These are phyloP conservation scores for Drosophila truncata DNA, from an alignment of 1,140 invertebrate species.

Conservation along the genomic window DNA sequence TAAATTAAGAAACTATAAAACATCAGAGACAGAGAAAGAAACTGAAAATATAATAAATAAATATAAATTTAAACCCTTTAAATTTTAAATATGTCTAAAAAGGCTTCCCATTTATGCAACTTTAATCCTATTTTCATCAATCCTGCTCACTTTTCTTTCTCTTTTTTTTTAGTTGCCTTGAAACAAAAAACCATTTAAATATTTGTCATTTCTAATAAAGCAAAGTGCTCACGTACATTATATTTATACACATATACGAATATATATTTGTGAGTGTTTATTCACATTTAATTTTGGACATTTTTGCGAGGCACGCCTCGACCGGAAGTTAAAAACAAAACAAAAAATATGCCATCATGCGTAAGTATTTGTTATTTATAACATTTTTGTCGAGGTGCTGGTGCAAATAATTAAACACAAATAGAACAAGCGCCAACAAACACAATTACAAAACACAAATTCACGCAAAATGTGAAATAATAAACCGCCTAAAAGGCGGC, in stretches of 20 bases:
- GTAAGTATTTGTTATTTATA: conserved; percentile 46
- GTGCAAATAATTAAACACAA: conserved; percentile 59
- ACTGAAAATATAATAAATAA: neutral
- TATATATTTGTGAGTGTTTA: conserved; percentile 13
- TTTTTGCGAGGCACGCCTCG: conserved; percentile 3
- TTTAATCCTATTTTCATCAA: neutral
- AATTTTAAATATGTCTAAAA: no score
- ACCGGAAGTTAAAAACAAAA: neutral
- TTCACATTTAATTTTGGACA: conserved; percentile 5
- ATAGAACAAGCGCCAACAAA: conserved; percentile 33
- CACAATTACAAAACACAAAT: conserved; percentile 54
- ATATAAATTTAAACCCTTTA: neutral
- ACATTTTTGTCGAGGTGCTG: conserved; percentile 46
- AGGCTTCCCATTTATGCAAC: neutral
- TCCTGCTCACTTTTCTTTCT: neutral
- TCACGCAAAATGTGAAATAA: conserved; percentile 40
- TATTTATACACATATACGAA: neutral
- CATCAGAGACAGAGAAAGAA: no score
- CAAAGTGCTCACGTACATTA: conserved; percentile 13
- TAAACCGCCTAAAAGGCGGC: conserved; percentile 49
- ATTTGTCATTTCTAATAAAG: conserved; percentile 13
- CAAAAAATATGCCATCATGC: conserved; percentile 1
- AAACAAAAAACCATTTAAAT: conserved; percentile 25
- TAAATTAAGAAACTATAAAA: no score
- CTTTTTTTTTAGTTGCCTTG: neutral